phyloP scores from a whole-genome alignment of 2,888 invertebrate genomes.

The Ceramica pisi region DNA sequence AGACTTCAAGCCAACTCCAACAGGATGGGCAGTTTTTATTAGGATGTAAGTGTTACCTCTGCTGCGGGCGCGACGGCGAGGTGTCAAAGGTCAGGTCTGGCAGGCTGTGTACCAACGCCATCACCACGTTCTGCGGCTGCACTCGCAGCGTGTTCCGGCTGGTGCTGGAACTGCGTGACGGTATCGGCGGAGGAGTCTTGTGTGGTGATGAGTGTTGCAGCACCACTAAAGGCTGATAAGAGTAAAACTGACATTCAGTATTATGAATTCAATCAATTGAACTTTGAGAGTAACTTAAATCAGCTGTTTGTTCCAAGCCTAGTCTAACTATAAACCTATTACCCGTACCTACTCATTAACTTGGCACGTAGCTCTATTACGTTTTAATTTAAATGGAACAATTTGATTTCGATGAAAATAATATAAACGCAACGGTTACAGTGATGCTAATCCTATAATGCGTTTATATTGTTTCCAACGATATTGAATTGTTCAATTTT shows the following conservation, averaged over 20 bases:
- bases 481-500: too few species aligned
- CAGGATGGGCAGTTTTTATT: neutral
- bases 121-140: constrained; percentile 91
- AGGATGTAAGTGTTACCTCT: constrained; percentile 24
- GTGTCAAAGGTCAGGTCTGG: constrained; percentile 92
- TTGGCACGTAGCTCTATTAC: too few species aligned
- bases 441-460: too few species aligned
- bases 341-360: too few species aligned
- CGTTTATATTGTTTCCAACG: too few species aligned
- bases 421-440: too few species aligned
- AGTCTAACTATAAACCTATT: too few species aligned
- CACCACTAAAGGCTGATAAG: constrained; percentile 62
- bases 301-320: too few species aligned
- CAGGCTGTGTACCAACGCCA: constrained; percentile 94
- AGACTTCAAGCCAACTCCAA: neutral
- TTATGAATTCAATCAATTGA: neutral
- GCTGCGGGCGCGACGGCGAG: constrained; percentile 71
- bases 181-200: constrained; percentile 54
- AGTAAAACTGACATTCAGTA: neutral
- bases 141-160: constrained; percentile 91
- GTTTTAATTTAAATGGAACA: too few species aligned
- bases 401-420: too few species aligned
- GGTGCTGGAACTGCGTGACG: constrained; percentile 67
- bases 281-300: neutral
- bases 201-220: constrained; percentile 67